A percentile compares a stretch with the other conserved stretches of the same genome.
These are phyloP conservation scores for Flexamia atlantica DNA, from an alignment of 2,888 invertebrate species.

Conservation along the genomic window DNA sequence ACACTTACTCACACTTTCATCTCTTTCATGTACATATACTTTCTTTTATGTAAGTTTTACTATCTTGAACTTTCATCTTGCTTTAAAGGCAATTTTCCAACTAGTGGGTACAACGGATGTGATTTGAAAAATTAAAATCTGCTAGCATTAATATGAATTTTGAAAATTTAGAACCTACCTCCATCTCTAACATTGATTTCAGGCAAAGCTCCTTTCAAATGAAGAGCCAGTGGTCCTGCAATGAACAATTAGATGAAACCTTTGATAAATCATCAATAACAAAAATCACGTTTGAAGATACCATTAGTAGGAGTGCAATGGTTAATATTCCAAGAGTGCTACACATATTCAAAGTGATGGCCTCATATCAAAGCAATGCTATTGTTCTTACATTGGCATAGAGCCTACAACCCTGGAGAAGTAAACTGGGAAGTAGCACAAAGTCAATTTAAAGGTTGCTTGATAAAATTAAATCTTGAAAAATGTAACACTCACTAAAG, in stretches of 20 bases:
- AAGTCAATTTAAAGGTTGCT: not conserved
- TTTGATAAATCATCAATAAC: not conserved
- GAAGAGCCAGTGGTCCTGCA: slow-evolving; percentile 66
- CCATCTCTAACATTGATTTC: slow-evolving; percentile 67
- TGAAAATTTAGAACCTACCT: slow-evolving; percentile 65
- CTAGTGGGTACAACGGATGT: no score
- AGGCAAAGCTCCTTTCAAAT: slow-evolving; percentile 66
- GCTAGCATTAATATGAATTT: no score
- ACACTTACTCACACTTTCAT: no score
- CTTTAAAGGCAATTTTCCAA: no score
- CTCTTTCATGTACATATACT: no score
- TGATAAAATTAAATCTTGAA: no score
- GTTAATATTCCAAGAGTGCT: slow-evolving; percentile 2
- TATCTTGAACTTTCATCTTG: no score
- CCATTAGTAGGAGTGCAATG: not conserved
- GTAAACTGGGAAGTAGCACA: not conserved
- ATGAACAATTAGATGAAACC: not conserved
- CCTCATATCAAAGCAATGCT: not conserved
- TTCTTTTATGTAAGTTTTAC: no score
- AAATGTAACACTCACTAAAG: no score
- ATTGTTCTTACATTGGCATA: slow-evolving; percentile 14
- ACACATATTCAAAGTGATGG: not conserved
- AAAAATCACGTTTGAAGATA: not conserved
- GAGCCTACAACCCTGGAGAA: not conserved
- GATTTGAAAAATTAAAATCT: no score